Evolutionary conservation across 1,140 invertebrate genomes (phyloP).

Genomic region (Goniozus legneri): DNA sequence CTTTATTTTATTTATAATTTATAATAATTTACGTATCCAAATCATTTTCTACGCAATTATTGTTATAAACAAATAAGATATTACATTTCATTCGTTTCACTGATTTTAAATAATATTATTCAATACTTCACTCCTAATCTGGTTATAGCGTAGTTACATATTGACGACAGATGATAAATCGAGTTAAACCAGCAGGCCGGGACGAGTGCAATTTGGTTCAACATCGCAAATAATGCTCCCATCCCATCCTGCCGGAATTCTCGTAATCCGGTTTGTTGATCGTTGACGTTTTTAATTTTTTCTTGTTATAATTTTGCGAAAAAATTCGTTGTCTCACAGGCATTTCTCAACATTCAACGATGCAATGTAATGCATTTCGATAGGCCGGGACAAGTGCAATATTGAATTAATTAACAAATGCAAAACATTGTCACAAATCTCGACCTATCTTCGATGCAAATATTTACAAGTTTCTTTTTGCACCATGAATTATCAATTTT

Average conservation of each 20-base stretch:
- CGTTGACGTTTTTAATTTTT: not conserved
- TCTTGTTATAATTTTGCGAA: too few species aligned
- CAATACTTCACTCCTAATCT: too few species aligned
- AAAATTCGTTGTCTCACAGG: too few species aligned
- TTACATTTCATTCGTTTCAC: too few species aligned
- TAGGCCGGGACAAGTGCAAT: conserved; percentile 57
- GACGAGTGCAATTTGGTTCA: conserved; percentile 53
- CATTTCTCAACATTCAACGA: conserved; percentile 12
- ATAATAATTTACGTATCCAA: too few species aligned
- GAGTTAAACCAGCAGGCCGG: conserved; percentile 49
- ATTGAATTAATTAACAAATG: conserved; percentile 30
- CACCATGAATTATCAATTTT: too few species aligned
- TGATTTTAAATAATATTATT: too few species aligned
- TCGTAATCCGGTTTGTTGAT: conserved; percentile 8
- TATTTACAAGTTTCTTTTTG: not conserved
- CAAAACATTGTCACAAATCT: conserved; percentile 53
- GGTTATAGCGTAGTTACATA: too few species aligned
- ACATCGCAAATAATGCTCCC: conserved; percentile 49
- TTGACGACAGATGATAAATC: conserved; percentile 29
- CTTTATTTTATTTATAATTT: too few species aligned
- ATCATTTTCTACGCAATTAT: too few species aligned
- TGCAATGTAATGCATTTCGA: conserved; percentile 44
- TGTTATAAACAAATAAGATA: too few species aligned
- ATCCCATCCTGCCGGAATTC: conserved; percentile 42
- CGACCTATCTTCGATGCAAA: conserved; percentile 50